Conservation (phyloP, 1,140 invertebrate species). For the Frieseomelitta varia region DNA sequence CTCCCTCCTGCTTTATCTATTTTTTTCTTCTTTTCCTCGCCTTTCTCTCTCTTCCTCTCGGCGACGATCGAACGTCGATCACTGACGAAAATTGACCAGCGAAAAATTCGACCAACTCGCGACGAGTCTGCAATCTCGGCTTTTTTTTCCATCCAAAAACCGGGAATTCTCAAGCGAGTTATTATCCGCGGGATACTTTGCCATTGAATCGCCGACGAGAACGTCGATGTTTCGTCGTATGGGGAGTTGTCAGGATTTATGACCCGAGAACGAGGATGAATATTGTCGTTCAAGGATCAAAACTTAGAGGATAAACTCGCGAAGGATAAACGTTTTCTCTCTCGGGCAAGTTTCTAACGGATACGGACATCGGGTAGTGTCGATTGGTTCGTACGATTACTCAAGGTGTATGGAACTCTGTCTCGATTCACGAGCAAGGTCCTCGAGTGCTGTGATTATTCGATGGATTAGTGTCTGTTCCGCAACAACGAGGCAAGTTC, state of each 20-base stretch:
- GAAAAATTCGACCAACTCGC: too few relatives aligned
- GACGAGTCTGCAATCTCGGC: not conserved
- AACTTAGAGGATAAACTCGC: not conserved
- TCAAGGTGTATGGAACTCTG: not conserved
- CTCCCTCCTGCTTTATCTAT: too few relatives aligned
- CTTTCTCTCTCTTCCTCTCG: too few relatives aligned
- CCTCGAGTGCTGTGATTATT: constrained; percentile 11
- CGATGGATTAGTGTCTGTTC: not conserved
- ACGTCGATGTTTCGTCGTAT: not conserved
- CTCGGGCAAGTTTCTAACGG: not conserved
- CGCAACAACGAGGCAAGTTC: not conserved
- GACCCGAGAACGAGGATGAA: not conserved
- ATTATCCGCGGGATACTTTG: not conserved
- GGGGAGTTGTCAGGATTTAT: constrained; percentile 3
- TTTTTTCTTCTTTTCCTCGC: not conserved
- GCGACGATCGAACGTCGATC: not conserved
- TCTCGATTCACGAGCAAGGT: not conserved
- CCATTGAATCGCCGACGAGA: too few relatives aligned
- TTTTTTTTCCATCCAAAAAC: not conserved
- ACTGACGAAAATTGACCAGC: constrained; percentile 12
- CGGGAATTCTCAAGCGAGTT: not conserved
- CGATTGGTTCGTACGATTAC: not conserved
- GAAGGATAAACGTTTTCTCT: not conserved
- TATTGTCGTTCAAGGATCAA: not conserved
- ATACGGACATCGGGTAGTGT: not conserved